Evolutionary conservation across 2,888 invertebrate species (phyloP).

Genomic region (Apomyelois bistriatella): DNA sequence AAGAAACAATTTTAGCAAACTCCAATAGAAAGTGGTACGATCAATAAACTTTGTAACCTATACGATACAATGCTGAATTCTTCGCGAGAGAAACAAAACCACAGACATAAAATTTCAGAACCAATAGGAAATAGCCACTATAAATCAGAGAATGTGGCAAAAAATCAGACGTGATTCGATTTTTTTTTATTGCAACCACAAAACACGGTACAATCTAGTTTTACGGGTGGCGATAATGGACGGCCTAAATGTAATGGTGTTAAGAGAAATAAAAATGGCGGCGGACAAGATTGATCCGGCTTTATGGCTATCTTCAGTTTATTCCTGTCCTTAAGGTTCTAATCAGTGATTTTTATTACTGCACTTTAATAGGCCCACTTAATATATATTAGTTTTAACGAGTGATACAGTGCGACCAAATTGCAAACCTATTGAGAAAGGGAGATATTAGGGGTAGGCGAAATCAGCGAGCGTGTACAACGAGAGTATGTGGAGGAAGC

Average conservation of each 20-base stretch:
- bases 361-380: no score
- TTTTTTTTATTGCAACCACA: slow-evolving; percentile 37
- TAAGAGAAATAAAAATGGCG: slow-evolving; percentile 6
- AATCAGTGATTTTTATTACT: not conserved
- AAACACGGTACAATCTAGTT: slow-evolving; percentile 37
- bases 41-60: no score
- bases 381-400: no score
- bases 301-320: not conserved
- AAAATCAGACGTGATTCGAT: slow-evolving; percentile 26
- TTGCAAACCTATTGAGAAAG: no score
- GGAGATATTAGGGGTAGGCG: no score
- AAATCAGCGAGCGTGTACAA: no score
- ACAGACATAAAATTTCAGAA: not conserved
- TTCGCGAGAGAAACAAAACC: no score
- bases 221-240: slow-evolving; percentile 20
- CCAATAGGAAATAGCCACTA: not conserved
- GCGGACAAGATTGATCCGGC: slow-evolving; percentile 5
- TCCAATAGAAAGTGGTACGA: no score
- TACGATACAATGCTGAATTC: no score
- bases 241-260: slow-evolving; percentile 1
- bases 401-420: no score
- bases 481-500: no score
- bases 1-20: no score
- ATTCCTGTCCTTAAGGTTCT: not conserved
- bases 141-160: not conserved